Base-by-base conservation (phyloP, 2,888 invertebrate genomes). In the Drosophila quasianomalipes region DNA sequence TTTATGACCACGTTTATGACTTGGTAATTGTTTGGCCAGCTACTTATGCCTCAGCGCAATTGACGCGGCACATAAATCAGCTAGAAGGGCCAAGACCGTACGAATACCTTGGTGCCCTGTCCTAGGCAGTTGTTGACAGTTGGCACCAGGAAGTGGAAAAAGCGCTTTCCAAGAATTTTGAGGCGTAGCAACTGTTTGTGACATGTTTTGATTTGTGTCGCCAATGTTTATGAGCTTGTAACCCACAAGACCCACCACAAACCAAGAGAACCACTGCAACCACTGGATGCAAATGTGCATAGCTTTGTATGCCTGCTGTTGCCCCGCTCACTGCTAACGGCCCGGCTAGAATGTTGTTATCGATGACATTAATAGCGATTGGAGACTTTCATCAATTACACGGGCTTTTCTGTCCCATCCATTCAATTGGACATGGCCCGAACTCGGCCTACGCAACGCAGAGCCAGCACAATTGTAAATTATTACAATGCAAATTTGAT, bases 141-240 rank as follows among this genome's bases (percentile, higher is more conserved):
- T 85, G 76, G 82, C 82, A 85, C 85, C 81, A 85, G 85, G 88
- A 85, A 90, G 88, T 88, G 22, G 39, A 57, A 57, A 75, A 88
- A 82, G 67, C 61, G 81, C 71, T 82, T 90, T 87, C 89, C 70
- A 70, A 82, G 87, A 87, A 87, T 86, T 89, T 82, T 82, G 72
- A 89, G 89, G 85, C 90, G 87, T 86, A 89, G 89, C 86, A 87
- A 87, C 87, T 90, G 87, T 90, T 87, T 89, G 90, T 87, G 87
- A 86, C 87, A 87, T 84, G 84, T 87, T 85, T 87, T 87, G 87
- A 87, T 87, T 87, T 87, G 87, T 87, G 87, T 90, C 79, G 84
- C 78, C 87, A 84, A 90, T 82, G 83, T 87, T 89, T 90, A 90
- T 85, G 90, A 81, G 85, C 88, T 82, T 70, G 84, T 80, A 76